phyloP scores from a whole-genome alignment of 2,797 vertebrate species.

The Pteropus rufus region DNA sequence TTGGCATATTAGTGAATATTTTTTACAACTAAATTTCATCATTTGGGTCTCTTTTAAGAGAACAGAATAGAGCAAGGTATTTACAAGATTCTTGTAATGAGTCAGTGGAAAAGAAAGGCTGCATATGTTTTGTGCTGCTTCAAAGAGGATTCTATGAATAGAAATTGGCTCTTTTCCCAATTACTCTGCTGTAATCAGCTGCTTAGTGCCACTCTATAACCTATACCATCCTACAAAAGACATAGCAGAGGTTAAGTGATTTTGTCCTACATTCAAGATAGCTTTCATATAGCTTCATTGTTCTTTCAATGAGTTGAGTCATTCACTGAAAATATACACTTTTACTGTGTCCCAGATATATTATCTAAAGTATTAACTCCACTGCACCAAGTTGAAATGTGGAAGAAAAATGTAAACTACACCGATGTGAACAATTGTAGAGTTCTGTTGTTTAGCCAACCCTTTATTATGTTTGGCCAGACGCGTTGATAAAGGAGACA shows the following conservation, averaged over 20 bases:
- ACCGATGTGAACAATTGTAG: background rate
- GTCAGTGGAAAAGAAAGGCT: background rate
- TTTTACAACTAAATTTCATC: background rate
- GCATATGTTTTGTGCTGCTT: background rate
- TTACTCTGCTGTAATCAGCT: conserved; percentile 25
- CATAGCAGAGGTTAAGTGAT: background rate
- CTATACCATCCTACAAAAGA: background rate
- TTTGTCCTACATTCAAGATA: conserved; percentile 21
- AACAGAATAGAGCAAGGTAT: background rate
- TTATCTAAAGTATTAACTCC: background rate
- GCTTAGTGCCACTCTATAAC: background rate
- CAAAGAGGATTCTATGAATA: background rate
- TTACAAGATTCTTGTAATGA: background rate
- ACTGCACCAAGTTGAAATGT: background rate
- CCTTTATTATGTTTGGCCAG: background rate
- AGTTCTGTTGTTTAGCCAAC: background rate
- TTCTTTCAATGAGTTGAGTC: conserved; percentile 41
- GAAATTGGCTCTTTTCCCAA: conserved; percentile 40
- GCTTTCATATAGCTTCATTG: conserved; percentile 31
- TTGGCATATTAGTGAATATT: background rate
- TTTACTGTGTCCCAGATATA: background rate
- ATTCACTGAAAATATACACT: conserved; percentile 35
- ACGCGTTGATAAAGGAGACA: background rate
- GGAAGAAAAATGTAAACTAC: background rate
- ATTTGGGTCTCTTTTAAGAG: background rate